Conservation (phyloP, 1,140 invertebrate genomes). For the Aethina tumida region DNA sequence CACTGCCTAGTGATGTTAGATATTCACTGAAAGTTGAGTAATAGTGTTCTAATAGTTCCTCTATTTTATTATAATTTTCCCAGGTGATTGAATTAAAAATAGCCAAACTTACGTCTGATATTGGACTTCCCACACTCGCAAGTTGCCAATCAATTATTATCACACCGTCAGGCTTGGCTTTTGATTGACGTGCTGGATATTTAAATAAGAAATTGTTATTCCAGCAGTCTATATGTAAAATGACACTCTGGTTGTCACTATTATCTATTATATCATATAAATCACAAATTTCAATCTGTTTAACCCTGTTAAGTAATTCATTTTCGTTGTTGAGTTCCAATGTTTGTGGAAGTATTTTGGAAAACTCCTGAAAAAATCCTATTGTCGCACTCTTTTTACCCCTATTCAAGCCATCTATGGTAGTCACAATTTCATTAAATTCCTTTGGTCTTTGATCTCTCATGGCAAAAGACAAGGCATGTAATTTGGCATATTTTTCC, state of each 20-base stretch:
- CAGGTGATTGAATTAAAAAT: no score
- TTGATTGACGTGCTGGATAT: no score
- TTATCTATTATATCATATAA: slow-evolving; percentile 41
- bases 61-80: no score
- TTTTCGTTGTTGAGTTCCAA: slow-evolving; percentile 7
- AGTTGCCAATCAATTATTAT: no score
- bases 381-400: background rate
- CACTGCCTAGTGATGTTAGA: no score
- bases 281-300: slow-evolving; percentile 5
- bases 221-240: slow-evolving; percentile 47
- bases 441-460: slow-evolving; percentile 33
- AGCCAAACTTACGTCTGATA: no score
- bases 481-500: slow-evolving; percentile 41
- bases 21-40: no score
- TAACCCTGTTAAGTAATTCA: slow-evolving; percentile 24
- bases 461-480: slow-evolving; percentile 42
- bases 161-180: no score
- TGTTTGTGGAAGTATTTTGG: slow-evolving; percentile 3
- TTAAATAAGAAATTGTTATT: slow-evolving; percentile 45
- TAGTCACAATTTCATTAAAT: slow-evolving; percentile 20
- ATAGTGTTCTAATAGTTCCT: no score
- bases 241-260: slow-evolving; percentile 33
- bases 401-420: slow-evolving; percentile 3
- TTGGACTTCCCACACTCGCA: no score
- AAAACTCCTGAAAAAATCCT: background rate